These are phyloP conservation scores for Leucopsar rothschildi DNA, from an alignment of 2,113 vertebrate species.

Conservation along the genomic window DNA sequence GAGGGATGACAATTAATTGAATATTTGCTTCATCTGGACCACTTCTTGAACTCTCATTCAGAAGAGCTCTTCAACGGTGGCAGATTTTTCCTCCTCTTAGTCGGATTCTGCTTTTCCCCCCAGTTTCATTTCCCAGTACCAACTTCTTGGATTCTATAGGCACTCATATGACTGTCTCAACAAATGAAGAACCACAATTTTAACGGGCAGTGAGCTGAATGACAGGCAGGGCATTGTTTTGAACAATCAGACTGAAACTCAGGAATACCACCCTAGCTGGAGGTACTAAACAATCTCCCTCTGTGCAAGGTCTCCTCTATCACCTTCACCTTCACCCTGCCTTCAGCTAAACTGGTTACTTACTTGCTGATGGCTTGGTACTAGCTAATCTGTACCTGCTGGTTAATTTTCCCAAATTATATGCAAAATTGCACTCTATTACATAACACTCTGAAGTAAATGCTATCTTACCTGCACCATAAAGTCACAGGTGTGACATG, in stretches of 20 bases:
- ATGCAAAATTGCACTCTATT: not conserved
- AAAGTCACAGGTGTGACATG: not conserved
- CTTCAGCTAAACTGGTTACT: not conserved
- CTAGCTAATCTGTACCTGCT: not conserved
- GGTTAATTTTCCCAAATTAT: not conserved
- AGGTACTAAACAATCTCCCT: not conserved
- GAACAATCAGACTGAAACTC: not conserved
- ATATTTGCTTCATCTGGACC: not conserved
- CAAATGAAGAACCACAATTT: not conserved
- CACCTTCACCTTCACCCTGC: not conserved
- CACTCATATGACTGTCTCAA: not conserved
- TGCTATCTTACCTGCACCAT: not conserved
- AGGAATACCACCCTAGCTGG: not conserved
- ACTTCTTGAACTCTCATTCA: not conserved
- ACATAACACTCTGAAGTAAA: not conserved
- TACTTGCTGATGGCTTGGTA: not conserved
- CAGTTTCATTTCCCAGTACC: not conserved
- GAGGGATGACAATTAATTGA: not conserved
- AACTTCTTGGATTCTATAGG: not conserved
- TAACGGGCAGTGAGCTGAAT: not conserved
- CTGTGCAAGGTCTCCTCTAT: not conserved
- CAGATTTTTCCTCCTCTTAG: not conserved
- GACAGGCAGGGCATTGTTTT: not conserved
- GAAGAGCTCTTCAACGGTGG: not conserved
- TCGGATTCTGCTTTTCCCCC: fast-evolving